These are phyloP conservation scores for Odobenus rosmarus DNA, from an alignment of 2,113 vertebrate species.

Conservation along the genomic window DNA sequence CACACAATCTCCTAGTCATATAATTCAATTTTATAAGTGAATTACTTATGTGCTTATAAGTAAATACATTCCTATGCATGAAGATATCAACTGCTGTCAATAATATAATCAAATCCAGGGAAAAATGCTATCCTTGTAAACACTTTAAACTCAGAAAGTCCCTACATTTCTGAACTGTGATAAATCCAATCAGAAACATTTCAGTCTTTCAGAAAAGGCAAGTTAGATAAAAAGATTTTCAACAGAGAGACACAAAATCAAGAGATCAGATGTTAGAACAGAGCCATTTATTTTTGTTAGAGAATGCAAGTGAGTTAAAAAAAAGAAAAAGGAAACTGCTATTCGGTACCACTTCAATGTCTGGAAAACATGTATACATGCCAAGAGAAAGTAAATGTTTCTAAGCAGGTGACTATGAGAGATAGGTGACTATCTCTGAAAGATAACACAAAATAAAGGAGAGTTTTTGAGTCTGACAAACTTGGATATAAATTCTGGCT, in stretches of 20 bases:
- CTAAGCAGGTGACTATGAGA: neutral
- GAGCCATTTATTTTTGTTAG: constrained; percentile 43
- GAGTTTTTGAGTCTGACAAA: neutral
- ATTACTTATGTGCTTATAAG: constrained; percentile 87
- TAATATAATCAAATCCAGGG: constrained; percentile 84
- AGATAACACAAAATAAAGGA: neutral
- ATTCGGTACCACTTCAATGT: neutral
- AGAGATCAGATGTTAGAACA: neutral
- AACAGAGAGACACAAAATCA: constrained; percentile 34
- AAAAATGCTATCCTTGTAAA: constrained; percentile 47
- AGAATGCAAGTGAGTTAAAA: constrained; percentile 9
- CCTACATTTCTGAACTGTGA: constrained; percentile 41
- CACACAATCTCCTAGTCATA: constrained; percentile 85
- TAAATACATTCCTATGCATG: constrained; percentile 85
- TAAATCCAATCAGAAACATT: constrained; percentile 46
- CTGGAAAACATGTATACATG: constrained; percentile 26
- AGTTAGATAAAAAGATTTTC: constrained; percentile 25
- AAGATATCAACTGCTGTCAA: constrained; percentile 84
- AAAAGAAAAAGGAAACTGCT: neutral
- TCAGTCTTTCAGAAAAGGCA: constrained; percentile 22
- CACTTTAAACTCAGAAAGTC: neutral
- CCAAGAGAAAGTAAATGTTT: constrained; percentile 26
- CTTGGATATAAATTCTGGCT: neutral
- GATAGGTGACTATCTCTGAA: neutral
- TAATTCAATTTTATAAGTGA: constrained; percentile 91